Evolutionary conservation across 2,888 invertebrate species (phyloP).

Genomic region (Argyra leucocephala): DNA sequence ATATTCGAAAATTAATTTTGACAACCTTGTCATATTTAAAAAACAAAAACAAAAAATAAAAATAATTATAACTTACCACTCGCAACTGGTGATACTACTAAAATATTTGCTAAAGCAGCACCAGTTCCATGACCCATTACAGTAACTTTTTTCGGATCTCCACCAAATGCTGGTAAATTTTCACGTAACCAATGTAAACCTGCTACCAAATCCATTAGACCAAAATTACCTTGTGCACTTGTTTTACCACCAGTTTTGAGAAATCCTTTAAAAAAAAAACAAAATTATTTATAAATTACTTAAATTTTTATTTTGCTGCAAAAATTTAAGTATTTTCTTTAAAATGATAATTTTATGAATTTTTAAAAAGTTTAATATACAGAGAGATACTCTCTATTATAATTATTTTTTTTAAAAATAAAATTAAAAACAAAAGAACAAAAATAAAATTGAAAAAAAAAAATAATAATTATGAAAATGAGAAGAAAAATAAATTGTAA

Average conservation of each 20-base stretch:
- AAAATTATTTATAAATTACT: constrained; percentile 8
- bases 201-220: constrained; percentile 84
- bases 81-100: constrained; percentile 89
- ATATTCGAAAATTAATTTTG: no score
- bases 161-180: constrained; percentile 90
- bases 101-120: constrained; percentile 90
- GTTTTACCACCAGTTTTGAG: constrained; percentile 82
- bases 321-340: background rate
- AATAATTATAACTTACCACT: constrained; percentile 56
- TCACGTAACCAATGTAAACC: constrained; percentile 94
- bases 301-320: background rate
- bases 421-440: background rate
- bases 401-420: background rate
- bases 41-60: background rate
- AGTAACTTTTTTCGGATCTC: constrained; percentile 85
- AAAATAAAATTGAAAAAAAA: no score
- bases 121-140: constrained; percentile 95
- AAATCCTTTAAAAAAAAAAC: constrained; percentile 53
- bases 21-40: no score
- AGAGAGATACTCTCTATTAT: no score
- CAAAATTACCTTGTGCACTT: constrained; percentile 84
- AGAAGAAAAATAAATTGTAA: no score
- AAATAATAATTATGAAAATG: no score
- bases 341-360: no score
- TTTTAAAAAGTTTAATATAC: no score